Conservation (phyloP, 2,888 invertebrate species). For the Nymphalis c-album region DNA sequence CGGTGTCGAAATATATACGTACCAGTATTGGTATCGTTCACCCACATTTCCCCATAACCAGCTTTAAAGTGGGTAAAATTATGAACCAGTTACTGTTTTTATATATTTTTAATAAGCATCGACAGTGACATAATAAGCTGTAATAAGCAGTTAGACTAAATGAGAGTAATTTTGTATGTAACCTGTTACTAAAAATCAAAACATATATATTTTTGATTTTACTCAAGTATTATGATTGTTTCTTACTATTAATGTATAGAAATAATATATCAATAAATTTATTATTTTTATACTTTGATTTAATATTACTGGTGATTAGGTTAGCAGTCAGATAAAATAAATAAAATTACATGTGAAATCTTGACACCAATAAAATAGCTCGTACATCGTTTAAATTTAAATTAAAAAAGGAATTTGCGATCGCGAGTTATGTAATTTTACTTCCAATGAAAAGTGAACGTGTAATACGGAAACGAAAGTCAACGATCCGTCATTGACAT, state of each 20-base stretch:
- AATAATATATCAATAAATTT: no score
- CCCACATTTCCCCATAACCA: constrained; percentile 68
- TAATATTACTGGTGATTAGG: not conserved
- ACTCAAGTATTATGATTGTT: no score
- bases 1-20: constrained; percentile 56
- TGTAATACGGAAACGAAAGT: constrained; percentile 61
- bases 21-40: constrained; percentile 58
- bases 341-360: no score
- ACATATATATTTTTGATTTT: no score
- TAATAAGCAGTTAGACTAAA: not conserved
- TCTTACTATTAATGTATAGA: no score
- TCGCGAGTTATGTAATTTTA: not conserved
- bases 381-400: not conserved
- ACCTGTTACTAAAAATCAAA: no score
- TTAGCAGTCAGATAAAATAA: no score
- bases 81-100: constrained; percentile 34
- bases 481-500: constrained; percentile 67
- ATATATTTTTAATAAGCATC: constrained; percentile 14
- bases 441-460: constrained; percentile 31
- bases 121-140: constrained; percentile 9
- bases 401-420: not conserved
- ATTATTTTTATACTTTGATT: no score
- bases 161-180: not conserved
- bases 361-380: no score
- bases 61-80: constrained; percentile 54